These are phyloP conservation scores for Bufo bufo DNA, from an alignment of 2,113 vertebrate species.

Conservation along the genomic window DNA sequence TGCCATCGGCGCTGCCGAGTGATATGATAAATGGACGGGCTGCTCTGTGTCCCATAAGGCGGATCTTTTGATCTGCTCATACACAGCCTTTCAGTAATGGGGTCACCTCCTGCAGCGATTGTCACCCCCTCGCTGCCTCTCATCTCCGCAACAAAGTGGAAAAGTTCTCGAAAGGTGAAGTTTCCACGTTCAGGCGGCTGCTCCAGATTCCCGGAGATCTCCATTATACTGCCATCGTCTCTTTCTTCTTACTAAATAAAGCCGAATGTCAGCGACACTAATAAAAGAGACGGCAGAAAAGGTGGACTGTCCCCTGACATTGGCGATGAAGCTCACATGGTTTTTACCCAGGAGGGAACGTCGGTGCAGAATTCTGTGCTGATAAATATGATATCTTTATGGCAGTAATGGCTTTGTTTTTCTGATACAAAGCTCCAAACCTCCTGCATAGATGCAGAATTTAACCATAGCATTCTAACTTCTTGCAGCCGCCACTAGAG, in stretches of 20 bases:
- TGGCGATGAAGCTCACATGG: not conserved
- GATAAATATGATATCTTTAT: no score
- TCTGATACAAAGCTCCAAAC: no score
- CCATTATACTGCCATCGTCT: not conserved
- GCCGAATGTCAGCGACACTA: not conserved
- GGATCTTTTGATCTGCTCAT: constrained; percentile 18
- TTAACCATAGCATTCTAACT: no score
- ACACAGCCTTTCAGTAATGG: not conserved
- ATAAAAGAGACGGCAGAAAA: not conserved
- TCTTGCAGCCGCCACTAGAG: no score
- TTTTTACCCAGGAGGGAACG: no score
- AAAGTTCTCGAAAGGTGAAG: not conserved
- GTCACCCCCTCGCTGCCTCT: constrained; percentile 6
- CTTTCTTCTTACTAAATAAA: not conserved
- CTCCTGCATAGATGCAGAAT: no score
- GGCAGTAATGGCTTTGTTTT: no score
- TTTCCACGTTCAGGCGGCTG: not conserved
- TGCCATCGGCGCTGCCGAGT: no score
- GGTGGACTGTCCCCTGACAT: not conserved
- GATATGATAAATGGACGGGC: not conserved
- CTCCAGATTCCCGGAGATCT: not conserved
- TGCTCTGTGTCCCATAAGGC: not conserved
- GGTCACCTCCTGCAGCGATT: constrained; percentile 19
- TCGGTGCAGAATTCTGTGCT: no score
- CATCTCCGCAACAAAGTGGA: constrained; percentile 14